These are phyloP conservation scores for Callithrix jacchus DNA, from an alignment of 2,113 vertebrate species.

Conservation along the genomic window DNA sequence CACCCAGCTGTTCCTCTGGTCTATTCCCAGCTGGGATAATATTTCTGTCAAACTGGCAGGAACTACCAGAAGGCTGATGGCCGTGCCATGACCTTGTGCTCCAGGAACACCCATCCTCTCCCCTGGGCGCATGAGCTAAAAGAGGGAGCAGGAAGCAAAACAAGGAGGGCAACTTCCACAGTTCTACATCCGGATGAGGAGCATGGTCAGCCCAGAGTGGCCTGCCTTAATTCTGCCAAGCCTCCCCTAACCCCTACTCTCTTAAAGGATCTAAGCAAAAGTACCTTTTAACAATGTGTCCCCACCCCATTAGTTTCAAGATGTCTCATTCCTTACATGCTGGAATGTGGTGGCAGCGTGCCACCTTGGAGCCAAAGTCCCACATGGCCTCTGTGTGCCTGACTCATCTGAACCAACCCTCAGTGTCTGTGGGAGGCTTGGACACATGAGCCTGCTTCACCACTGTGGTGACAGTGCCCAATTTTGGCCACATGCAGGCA, in stretches of 20 bases:
- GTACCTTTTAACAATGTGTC: not conserved
- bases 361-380: not conserved
- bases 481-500: not conserved
- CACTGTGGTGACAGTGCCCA: not conserved
- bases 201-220: rapidly evolving
- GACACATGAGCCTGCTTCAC: not conserved
- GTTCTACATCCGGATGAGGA: not conserved
- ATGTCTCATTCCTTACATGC: not conserved
- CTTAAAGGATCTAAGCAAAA: not conserved
- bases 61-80: not conserved
- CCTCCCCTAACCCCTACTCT: not conserved
- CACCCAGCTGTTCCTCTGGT: not conserved
- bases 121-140: not conserved
- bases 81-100: not conserved
- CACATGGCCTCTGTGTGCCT: not conserved
- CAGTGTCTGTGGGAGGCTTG: not conserved
- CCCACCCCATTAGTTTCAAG: not conserved
- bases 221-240: not conserved
- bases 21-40: not conserved
- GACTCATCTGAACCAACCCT: not conserved
- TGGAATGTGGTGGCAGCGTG: not conserved
- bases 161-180: not conserved
- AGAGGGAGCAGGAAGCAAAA: not conserved
- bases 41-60: not conserved
- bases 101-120: not conserved